Evolutionary conservation across 2,797 vertebrate species (phyloP), one percentile per base, ranked within the genome.

Genomic region (Acanthurus tractus): DNA sequence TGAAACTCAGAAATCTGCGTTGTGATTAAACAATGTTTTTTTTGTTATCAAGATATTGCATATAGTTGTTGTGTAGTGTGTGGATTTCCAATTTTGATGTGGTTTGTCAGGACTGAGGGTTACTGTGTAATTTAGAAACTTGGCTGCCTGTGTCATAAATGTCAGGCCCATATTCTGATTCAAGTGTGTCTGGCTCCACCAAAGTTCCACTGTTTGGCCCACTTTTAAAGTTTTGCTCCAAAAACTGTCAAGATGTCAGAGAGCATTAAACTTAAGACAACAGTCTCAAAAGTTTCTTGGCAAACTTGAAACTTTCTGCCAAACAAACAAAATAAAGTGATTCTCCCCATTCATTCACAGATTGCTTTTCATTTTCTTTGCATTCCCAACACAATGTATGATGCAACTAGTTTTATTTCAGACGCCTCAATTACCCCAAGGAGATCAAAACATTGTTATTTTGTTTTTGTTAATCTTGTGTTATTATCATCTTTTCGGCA

Each of bases 401-500:
- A 20, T 38, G 36, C 36, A 45, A 22, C 6, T 38, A 8, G 2
- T 48, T 53, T 52, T 7, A 71, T 23, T 34, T 12, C 4, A 34
- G 2, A 56, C n/a, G n/a, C 8, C 44, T 44, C 4, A 38, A 23
- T 78, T 71, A 23, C 42, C 20, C 42, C 1, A 45, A 49, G 34
- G 44, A 49, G 48, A 63, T 72, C 11, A 29, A 58, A 63, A 54
- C 8, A 49, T 20, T 48, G 66, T 18, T 2, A n/a, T 20, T 25
- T 15, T 20, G 8, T 0, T 13, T 56, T 40, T n/a, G n/a, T 22
- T 23, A 17, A 56, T 57, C 42, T 46, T 40, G 8, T 8, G 13
- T 57, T 59, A 29, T 54, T 20, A 62, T 73, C 5, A 3, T 64
- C 40, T 59, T 64, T 67, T 55, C 25, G 70, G n/a, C 13, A 48